phyloP scores from a whole-genome alignment of 2,113 vertebrate genomes.

The Cyanoderma ruficeps region DNA sequence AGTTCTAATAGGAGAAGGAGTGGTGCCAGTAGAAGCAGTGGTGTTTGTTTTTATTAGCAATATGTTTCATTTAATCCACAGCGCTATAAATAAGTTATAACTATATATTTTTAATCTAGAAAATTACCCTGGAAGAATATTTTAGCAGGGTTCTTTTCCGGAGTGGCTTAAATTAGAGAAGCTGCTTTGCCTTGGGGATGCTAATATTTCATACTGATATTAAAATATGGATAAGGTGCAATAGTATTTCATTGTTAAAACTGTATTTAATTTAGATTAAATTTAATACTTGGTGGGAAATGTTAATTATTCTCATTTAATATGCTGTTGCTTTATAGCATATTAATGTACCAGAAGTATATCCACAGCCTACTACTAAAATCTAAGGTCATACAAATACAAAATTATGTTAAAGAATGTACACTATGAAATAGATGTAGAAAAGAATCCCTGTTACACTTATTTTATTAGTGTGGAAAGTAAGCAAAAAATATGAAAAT shows the following conservation, averaged over 20 bases:
- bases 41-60: background rate
- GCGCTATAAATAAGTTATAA: background rate
- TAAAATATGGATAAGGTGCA: background rate
- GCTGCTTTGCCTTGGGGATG: background rate
- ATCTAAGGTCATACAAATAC: background rate
- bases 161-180: background rate
- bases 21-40: background rate
- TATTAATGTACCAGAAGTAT: background rate
- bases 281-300: background rate
- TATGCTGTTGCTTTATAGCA: background rate
- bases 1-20: background rate
- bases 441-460: background rate
- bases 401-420: background rate
- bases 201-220: background rate
- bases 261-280: background rate
- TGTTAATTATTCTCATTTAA: conserved; percentile 13
- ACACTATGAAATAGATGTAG: background rate
- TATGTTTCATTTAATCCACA: background rate
- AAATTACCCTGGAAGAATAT: background rate
- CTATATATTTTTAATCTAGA: background rate
- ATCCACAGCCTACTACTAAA: background rate
- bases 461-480: background rate
- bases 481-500: background rate
- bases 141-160: background rate
- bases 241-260: background rate